These are phyloP conservation scores for Lophochroa leadbeateri DNA, from an alignment of 2,113 vertebrate species.

Conservation along the genomic window DNA sequence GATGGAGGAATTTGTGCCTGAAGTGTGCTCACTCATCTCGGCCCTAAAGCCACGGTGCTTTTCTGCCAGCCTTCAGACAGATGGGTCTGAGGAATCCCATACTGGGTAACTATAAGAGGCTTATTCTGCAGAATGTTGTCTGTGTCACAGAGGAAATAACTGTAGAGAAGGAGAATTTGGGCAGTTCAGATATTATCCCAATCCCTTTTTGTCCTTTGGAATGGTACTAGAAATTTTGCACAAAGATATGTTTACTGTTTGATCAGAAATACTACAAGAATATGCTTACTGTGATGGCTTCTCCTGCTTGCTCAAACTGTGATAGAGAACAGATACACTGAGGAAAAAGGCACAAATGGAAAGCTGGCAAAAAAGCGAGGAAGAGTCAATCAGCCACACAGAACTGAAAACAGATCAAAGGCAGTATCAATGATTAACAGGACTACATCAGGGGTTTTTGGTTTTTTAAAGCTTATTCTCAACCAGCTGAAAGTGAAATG, in stretches of 20 bases:
- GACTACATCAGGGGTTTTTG: not conserved
- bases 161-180: not conserved
- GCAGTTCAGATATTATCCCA: not conserved
- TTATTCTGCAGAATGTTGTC: not conserved
- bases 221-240: not conserved
- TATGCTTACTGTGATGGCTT: not conserved
- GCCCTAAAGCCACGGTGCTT: not conserved
- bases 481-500: not conserved
- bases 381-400: not conserved
- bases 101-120: not conserved
- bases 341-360: not conserved
- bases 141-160: not conserved
- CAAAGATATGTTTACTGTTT: not conserved
- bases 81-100: not conserved
- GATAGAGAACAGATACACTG: not conserved
- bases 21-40: not conserved
- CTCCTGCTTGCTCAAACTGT: not conserved
- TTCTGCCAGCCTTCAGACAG: not conserved
- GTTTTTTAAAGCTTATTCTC: not conserved
- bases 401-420: slow-evolving; percentile 32
- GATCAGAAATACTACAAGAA: not conserved
- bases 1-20: not conserved
- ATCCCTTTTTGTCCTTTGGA: not conserved
- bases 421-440: slow-evolving; percentile 22
- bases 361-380: not conserved